Evolutionary conservation across 2,888 invertebrate genomes (phyloP).

Genomic region (Dasypogon diadema): DNA sequence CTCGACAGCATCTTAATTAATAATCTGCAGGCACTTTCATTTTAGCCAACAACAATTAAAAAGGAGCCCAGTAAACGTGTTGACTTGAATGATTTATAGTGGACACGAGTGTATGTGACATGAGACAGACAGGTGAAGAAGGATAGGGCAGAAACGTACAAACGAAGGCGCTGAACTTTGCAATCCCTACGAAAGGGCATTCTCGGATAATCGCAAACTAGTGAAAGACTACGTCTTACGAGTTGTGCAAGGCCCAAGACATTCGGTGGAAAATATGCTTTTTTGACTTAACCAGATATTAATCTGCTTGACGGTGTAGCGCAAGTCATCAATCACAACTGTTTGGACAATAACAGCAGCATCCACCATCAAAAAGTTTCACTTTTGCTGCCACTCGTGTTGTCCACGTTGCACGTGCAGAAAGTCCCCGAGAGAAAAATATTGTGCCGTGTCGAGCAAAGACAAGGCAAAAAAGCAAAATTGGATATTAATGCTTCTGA

Average conservation of each 20-base stretch:
- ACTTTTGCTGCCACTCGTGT: constrained; percentile 1
- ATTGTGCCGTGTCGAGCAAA: not conserved
- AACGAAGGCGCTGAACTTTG: not conserved
- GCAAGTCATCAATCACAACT: constrained; percentile 34
- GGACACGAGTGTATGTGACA: not conserved
- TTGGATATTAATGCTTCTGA: constrained; percentile 39
- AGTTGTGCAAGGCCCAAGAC: not conserved
- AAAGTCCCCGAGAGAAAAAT: not conserved
- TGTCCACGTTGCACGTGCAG: constrained; percentile 1
- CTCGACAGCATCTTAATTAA: no score
- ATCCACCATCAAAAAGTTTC: constrained; percentile 43
- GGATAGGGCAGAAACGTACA: not conserved
- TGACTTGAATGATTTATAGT: constrained; percentile 26
- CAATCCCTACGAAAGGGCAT: not conserved
- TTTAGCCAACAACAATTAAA: constrained; percentile 10
- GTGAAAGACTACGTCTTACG: not conserved
- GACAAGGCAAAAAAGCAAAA: constrained; percentile 1
- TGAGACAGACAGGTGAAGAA: constrained; percentile 9
- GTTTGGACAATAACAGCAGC: constrained; percentile 33
- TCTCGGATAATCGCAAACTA: not conserved
- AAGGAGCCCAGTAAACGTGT: constrained; percentile 7
- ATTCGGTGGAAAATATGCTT: constrained; percentile 2
- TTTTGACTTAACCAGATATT: constrained; percentile 38
- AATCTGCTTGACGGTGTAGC: constrained; percentile 23
- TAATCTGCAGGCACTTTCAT: no score